phyloP scores from a whole-genome alignment of 2,797 vertebrate genomes.

The Ceryle rudis region DNA sequence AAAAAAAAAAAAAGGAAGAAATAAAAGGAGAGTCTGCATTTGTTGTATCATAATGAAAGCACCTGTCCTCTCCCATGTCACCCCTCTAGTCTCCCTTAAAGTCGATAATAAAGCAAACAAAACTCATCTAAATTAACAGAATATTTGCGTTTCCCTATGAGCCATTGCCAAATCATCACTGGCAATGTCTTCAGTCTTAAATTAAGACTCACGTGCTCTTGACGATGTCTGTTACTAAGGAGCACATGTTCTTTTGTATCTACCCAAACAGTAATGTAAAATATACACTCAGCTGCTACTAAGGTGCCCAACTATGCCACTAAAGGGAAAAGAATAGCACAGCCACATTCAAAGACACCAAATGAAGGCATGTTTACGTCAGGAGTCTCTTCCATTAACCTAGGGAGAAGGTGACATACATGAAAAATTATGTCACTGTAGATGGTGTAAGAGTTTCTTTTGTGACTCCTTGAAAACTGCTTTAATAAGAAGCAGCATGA shows the following conservation, averaged over 20 bases:
- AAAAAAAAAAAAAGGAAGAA: neutral
- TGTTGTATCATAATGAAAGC: neutral
- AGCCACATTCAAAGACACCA: neutral
- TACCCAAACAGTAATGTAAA: neutral
- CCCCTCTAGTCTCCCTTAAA: neutral
- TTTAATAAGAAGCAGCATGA: neutral
- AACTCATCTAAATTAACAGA: neutral
- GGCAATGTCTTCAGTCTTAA: neutral
- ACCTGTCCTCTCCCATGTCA: neutral
- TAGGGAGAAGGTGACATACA: neutral
- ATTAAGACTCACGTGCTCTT: neutral
- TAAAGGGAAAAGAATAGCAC: neutral
- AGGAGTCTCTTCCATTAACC: neutral
- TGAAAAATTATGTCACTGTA: neutral
- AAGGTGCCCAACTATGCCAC: neutral
- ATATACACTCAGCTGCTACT: neutral
- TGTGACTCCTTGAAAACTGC: neutral
- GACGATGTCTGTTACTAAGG: neutral
- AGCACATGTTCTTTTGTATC: neutral
- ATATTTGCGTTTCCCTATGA: neutral
- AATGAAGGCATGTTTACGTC: neutral
- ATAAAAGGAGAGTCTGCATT: neutral
- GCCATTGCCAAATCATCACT: neutral
- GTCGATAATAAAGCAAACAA: neutral
- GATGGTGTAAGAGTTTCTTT: neutral